Evolutionary conservation across 2,888 invertebrate species (phyloP).

Genomic region (Hetaerina titia): DNA sequence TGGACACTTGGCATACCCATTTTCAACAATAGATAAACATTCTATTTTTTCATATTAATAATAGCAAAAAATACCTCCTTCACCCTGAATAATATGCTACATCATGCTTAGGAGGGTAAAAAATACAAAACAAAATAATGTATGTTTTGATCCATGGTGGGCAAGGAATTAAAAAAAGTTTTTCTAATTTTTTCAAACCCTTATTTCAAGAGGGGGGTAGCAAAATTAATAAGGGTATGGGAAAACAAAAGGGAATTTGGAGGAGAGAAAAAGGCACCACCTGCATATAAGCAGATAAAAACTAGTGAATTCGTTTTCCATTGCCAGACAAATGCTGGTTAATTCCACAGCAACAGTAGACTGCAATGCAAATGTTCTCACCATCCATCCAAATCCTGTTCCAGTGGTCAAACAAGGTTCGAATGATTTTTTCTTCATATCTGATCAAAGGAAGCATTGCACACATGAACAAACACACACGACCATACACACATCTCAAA

Average conservation of each 20-base stretch:
- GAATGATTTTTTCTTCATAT: slow-evolving; percentile 30
- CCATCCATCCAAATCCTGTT: slow-evolving; percentile 48
- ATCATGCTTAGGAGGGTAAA: slow-evolving; percentile 65
- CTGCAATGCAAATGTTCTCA: slow-evolving; percentile 46
- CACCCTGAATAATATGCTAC: slow-evolving; percentile 71
- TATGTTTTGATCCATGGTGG: slow-evolving; percentile 33
- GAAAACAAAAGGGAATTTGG: slow-evolving; percentile 39
- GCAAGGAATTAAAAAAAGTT: slow-evolving; percentile 58
- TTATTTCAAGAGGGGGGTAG: neutral
- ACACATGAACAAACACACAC: slow-evolving; percentile 53
- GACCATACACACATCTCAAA: neutral
- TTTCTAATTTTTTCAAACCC: slow-evolving; percentile 31
- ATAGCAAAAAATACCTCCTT: slow-evolving; percentile 70
- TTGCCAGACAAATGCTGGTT: slow-evolving; percentile 30
- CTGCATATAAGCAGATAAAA: slow-evolving; percentile 65
- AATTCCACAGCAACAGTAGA: neutral
- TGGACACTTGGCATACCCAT: slow-evolving; percentile 58
- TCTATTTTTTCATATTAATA: slow-evolving; percentile 60
- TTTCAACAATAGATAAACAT: slow-evolving; percentile 67
- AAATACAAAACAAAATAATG: slow-evolving; percentile 65
- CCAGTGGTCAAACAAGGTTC: slow-evolving; percentile 55
- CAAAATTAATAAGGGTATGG: neutral
- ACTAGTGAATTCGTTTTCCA: slow-evolving; percentile 52
- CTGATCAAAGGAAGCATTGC: slow-evolving; percentile 64
- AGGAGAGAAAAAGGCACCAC: slow-evolving; percentile 63